Percentiles rank a stretch among this genome's conserved stretches.
phyloP scores from a whole-genome alignment of 2,888 invertebrate genomes.

The Pyrocoelia pectoralis region DNA sequence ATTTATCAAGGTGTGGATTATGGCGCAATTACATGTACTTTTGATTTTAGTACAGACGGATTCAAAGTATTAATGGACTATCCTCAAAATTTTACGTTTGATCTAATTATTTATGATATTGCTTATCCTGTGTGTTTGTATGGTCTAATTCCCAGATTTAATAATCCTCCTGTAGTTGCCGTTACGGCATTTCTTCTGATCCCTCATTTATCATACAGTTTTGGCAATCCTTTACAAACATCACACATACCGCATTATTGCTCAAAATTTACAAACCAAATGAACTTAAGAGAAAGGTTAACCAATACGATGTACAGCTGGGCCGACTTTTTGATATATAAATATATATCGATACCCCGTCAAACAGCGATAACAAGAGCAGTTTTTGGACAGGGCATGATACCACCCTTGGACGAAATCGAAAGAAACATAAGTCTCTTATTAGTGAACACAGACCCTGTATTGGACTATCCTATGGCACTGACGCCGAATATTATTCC shows the following conservation, averaged over 20 bases:
- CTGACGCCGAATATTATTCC: conserved; percentile 54
- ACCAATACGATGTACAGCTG: conserved; percentile 38
- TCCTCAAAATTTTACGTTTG: conserved; percentile 40
- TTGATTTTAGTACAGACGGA: conserved; percentile 29
- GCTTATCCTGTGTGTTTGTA: conserved; percentile 38
- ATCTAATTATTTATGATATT: conserved; percentile 42
- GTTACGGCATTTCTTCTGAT: conserved; percentile 38
- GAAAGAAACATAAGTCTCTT: conserved; percentile 47
- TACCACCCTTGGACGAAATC: conserved; percentile 41
- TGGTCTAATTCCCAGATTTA: conserved; percentile 40
- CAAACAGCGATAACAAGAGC: conserved; percentile 38
- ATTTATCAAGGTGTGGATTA: no score
- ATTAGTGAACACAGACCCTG: conserved; percentile 48
- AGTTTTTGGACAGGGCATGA: conserved; percentile 43
- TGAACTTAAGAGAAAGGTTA: conserved; percentile 43
- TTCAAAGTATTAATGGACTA: conserved; percentile 37
- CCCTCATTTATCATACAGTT: conserved; percentile 26
- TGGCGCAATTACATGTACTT: conserved; percentile 35
- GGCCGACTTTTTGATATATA: conserved; percentile 10
- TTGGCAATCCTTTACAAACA: conserved; percentile 38
- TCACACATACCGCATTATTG: conserved; percentile 44
- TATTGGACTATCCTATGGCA: conserved; percentile 48
- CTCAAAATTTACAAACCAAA: conserved; percentile 37
- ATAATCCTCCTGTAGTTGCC: conserved; percentile 39
- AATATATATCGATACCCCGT: conserved; percentile 27